Evolutionary conservation across 2,113 vertebrate species (phyloP).

Genomic region (Hydropotes inermis): DNA sequence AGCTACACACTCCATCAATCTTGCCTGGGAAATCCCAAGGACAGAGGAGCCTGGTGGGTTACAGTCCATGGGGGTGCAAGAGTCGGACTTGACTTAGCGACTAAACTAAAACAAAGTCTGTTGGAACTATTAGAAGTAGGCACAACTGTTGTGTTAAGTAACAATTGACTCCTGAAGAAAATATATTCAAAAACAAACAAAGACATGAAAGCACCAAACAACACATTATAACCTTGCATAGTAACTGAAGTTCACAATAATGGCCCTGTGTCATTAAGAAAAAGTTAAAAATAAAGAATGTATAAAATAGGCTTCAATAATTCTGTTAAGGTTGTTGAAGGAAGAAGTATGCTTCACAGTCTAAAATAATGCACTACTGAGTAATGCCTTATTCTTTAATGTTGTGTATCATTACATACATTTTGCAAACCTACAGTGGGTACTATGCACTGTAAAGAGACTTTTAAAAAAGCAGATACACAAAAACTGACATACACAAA

Average conservation of each 20-base stretch:
- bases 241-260: neutral
- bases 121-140: neutral
- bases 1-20: neutral
- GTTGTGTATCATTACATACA: neutral
- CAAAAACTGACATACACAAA: neutral
- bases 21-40: neutral
- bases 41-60: neutral
- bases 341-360: neutral
- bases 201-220: neutral
- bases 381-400: neutral
- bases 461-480: neutral
- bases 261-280: neutral
- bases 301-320: neutral
- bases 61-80: neutral
- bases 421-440: neutral
- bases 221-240: neutral
- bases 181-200: neutral
- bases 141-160: neutral
- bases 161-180: neutral
- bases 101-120: neutral
- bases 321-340: neutral
- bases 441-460: neutral
- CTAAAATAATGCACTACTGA: neutral
- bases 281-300: neutral
- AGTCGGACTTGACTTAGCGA: neutral